Base-by-base conservation (phyloP, 2,797 vertebrate genomes). In the Lerista edwardsae region DNA sequence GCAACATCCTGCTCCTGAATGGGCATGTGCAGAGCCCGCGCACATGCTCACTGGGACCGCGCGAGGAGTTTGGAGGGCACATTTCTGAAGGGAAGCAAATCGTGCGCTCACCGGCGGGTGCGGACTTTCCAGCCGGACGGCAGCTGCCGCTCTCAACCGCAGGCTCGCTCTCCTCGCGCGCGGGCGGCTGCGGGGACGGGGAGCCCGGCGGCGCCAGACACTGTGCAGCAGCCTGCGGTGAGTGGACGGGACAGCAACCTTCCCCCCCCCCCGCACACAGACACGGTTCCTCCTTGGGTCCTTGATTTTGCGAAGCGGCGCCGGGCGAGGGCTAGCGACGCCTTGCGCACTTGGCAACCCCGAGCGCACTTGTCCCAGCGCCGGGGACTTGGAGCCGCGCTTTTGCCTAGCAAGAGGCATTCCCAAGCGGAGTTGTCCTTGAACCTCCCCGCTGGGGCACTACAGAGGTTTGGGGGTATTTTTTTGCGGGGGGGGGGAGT, bases 21-120 rank as follows among this genome's bases (percentile, higher is more conserved):
- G 91, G 88, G 91, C 90, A 91, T 89, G 90, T 92, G 91, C 89
- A 72, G 65, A 67, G 12, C 73, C 1, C 31, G 75, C 87, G 91
- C 93, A 91, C 93, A 93, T 89, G 91, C 93, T 93, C 93, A 92
- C 87, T 93, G 86, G 86, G 87, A 75, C 77, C 74, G 85, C 88
- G 65, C 88, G 89, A 86, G 90, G 91, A 51, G 47, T 51, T 62
- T 39, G 86, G 51, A 83, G 90, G 90, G 90, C 91, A 78, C 91
- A 78, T 71, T 41, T 77, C 79, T 78, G 88, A 80, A 86, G 84
- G 76, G 80, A 82, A 82, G 84, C 77, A 57, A 39, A 68, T 71
- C 85, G 74, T 55, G 90, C 87, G 88, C 88, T 82, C 25, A 68
- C 10, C 51, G 86, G n/a, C n/a, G n/a, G 92, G 82, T 86, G 83